phyloP scores from a whole-genome alignment of 2,113 vertebrate genomes.

The Lonchura striata region DNA sequence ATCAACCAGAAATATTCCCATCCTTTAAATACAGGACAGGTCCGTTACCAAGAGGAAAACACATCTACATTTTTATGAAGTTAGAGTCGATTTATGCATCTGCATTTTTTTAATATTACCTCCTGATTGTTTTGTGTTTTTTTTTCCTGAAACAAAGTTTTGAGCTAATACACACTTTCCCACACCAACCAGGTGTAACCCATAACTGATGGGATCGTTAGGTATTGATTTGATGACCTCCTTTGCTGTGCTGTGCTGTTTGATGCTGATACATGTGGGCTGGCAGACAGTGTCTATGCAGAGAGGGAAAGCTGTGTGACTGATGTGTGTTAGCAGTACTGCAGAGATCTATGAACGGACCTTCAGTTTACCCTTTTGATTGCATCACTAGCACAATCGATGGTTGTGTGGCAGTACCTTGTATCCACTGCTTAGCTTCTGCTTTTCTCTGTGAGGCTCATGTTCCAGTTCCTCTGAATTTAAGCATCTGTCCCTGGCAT shows the following conservation, averaged over 20 bases:
- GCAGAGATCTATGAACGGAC: not conserved
- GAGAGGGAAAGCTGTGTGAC: not conserved
- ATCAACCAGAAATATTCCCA: not conserved
- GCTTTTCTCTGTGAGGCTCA: not conserved
- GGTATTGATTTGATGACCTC: not conserved
- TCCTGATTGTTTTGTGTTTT: not conserved
- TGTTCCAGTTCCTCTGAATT: not conserved
- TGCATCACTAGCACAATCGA: not conserved
- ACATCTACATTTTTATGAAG: not conserved
- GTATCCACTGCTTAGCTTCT: not conserved
- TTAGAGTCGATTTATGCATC: not conserved
- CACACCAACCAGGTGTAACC: not conserved
- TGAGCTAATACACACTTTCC: not conserved
- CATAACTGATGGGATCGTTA: not conserved
- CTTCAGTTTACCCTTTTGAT: not conserved
- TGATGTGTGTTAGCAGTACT: not conserved
- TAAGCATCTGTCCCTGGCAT: not conserved
- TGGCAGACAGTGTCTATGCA: not conserved
- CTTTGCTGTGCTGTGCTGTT: not conserved
- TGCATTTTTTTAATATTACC: not conserved
- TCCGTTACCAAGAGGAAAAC: not conserved
- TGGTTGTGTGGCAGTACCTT: not conserved
- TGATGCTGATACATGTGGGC: not conserved
- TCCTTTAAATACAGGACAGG: not conserved
- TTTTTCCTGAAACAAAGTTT: not conserved